A percentile compares a stretch with the other conserved stretches of the same genome.
Conservation (phyloP, 2,797 vertebrate genomes). For the Aythya fuligula region DNA sequence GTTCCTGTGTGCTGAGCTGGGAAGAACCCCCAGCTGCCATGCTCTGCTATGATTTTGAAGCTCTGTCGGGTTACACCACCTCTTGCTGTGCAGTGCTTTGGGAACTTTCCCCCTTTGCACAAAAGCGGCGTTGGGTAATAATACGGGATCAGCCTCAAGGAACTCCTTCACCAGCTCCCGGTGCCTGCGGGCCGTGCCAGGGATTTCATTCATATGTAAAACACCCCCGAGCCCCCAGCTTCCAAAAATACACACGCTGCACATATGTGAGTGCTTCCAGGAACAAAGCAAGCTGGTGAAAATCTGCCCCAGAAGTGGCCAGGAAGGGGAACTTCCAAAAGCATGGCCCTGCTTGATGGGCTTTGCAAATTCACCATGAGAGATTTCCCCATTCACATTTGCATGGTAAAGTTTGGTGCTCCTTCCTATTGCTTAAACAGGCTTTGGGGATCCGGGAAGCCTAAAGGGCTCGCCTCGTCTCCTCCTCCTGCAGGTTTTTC, state of each 20-base stretch:
- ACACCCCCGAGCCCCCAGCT: neutral
- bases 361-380: neutral
- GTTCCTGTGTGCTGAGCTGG: neutral
- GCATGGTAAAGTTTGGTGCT: rapidly evolving
- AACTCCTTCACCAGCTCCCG: neutral
- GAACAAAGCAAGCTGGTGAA: neutral
- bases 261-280: neutral
- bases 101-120: neutral
- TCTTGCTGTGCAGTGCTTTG: neutral
- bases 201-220: constrained; percentile 19
- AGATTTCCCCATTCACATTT: neutral
- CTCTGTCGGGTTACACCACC: neutral
- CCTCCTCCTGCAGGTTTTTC: neutral
- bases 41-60: neutral
- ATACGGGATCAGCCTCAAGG: neutral
- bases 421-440: neutral
- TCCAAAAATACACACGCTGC: neutral
- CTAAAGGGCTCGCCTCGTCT: neutral
- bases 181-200: neutral
- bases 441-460: neutral
- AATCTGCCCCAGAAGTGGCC: neutral
- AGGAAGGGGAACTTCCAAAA: neutral
- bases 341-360: neutral
- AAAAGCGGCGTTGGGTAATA: rapidly evolving
- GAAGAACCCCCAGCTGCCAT: neutral